These are phyloP conservation scores for Xanthorhoe designata DNA, from an alignment of 2,888 invertebrate genomes.

Conservation along the genomic window DNA sequence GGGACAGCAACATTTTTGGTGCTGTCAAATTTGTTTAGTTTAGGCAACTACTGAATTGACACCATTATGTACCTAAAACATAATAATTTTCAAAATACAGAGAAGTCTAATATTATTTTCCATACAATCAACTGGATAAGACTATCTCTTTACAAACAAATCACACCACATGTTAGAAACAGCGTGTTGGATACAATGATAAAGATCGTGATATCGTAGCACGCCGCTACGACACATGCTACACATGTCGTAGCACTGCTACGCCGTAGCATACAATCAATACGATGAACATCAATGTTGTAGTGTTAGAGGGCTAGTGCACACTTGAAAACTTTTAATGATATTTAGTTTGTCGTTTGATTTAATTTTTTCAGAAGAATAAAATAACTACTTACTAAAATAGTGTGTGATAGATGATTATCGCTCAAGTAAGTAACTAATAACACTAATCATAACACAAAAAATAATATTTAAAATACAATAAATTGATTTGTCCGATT, in stretches of 20 bases:
- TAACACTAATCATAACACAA: too few species aligned
- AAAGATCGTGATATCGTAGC: constrained; percentile 28
- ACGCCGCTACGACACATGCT: constrained; percentile 29
- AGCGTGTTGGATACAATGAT: constrained; percentile 20
- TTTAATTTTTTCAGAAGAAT: not conserved
- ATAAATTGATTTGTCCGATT: too few species aligned
- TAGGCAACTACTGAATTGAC: too few species aligned
- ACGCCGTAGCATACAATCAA: constrained; percentile 25
- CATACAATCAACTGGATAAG: not conserved
- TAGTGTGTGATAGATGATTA: too few species aligned
- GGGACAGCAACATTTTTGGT: too few species aligned
- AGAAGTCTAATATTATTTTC: not conserved
- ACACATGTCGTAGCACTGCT: constrained; percentile 36
- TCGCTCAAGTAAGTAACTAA: too few species aligned
- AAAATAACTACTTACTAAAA: too few species aligned
- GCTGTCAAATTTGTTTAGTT: too few species aligned
- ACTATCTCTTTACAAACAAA: constrained; percentile 5
- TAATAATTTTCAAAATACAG: too few species aligned
- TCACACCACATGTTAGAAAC: constrained; percentile 18
- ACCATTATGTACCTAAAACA: too few species aligned
- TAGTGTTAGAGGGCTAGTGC: not conserved
- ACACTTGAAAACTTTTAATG: not conserved
- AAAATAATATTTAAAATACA: too few species aligned
- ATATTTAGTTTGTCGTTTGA: not conserved
- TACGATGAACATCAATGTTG: not conserved